Percentiles rank a stretch among this genome's conserved stretches.
Conservation (phyloP, 2,888 invertebrate genomes). For the Pachycephus smyrnensis region DNA sequence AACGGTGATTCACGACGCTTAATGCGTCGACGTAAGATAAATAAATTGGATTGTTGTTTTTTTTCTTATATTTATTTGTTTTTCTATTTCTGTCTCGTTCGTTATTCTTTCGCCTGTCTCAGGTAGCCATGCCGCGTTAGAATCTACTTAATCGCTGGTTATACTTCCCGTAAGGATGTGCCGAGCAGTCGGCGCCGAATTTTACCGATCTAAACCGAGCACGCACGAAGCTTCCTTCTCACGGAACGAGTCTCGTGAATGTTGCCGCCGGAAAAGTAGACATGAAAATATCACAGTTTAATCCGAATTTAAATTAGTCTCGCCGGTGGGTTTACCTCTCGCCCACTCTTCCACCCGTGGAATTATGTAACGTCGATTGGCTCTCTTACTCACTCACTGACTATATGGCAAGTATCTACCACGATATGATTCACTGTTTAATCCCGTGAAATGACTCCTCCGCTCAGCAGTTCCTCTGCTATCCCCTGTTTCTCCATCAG, state of each 20-base stretch:
- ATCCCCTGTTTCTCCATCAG: not conserved
- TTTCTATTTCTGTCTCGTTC: not conserved
- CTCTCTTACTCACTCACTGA: not conserved
- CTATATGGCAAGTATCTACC: not conserved
- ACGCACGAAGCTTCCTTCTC: not conserved
- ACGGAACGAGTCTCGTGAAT: not conserved
- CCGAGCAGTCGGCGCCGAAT: not conserved
- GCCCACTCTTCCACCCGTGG: slow-evolving; percentile 11
- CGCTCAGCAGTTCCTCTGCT: not conserved
- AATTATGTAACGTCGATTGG: slow-evolving; percentile 4
- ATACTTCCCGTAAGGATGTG: not conserved
- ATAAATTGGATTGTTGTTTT: not conserved
- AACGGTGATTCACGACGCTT: not conserved
- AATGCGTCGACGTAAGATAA: not conserved
- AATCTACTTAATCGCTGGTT: not conserved
- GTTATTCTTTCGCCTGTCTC: not conserved
- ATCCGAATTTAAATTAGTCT: slow-evolving; percentile 25
- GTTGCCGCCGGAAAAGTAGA: not conserved
- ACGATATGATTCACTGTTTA: slow-evolving; percentile 45
- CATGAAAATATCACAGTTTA: slow-evolving; percentile 22
- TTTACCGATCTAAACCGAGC: not conserved
- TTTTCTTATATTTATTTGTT: not conserved
- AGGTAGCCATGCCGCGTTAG: not conserved
- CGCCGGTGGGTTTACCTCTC: slow-evolving; percentile 11
- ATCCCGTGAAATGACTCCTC: slow-evolving; percentile 32